Base-by-base conservation (phyloP, 2,888 invertebrate species). In the Melanchra persicariae region DNA sequence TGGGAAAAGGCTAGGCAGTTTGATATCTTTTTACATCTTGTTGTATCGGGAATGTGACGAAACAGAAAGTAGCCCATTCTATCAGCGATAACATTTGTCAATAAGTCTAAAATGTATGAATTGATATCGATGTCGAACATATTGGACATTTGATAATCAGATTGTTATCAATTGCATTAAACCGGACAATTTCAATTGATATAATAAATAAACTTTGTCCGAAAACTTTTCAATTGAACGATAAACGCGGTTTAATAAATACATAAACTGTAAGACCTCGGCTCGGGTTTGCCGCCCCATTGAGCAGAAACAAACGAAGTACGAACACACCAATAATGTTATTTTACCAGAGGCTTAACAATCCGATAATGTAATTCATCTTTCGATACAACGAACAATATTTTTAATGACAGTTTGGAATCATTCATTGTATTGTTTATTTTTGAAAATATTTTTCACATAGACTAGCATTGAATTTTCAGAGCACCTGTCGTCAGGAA, bases 241-340 rank as follows among this genome's bases (percentile, higher is more conserved):
- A 54, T 64, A 65, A 72, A 72, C 9, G 24, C 15, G 34, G 45
- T 64, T 63, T 37, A 60, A 77, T 59, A 62, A 51, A 63, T 70
- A 61, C 47, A 51, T 51, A 55, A 63, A 75, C 49, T 43, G 37
- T 59, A 51, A 79, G 66, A 58, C 40, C 57, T 30, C 30, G 12
- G 26, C 10, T 61, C 10, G 47, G 22, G 58, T 43, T 70, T 69
- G 51, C 49, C 34, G 63, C 19, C n/a, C 66, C 65, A 79, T 66
- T 69, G 60, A 69, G 22, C 57, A 63, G n/a, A 17, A 60, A 78
- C 47, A 63, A 73, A 82, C 30, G 26, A 19, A 51, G 40, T 60
- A 58, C n/a, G 58, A 57, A 68, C 26, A 52, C 43, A 66, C 24
- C 43, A 52, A 66, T 77, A 60, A 57, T 74, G 34, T 47, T 57